Evolutionary conservation across 2,113 vertebrate genomes (phyloP).

Genomic region (Acrocephalus arundinaceus): DNA sequence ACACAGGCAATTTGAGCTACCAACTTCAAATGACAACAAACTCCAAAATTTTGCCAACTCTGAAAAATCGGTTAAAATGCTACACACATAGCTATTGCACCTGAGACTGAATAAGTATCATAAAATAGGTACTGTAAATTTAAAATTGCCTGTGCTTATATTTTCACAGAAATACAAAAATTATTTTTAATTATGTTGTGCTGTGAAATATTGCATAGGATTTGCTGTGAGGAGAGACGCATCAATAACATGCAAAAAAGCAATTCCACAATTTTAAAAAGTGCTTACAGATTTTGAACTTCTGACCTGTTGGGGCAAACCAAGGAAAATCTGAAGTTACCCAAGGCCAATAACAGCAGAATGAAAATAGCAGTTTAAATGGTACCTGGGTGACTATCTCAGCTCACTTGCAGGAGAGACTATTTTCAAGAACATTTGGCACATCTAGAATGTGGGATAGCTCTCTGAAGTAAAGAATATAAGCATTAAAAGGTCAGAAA

Average conservation of each 20-base stretch:
- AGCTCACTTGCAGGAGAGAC: conserved; percentile 6
- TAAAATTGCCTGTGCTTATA: background rate
- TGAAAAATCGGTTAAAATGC: background rate
- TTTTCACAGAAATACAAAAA: background rate
- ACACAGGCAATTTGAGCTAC: background rate
- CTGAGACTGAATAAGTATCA: background rate
- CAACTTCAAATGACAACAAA: background rate
- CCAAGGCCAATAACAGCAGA: background rate
- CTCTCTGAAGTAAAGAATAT: conserved; percentile 40
- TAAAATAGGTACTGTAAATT: background rate
- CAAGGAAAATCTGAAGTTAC: background rate
- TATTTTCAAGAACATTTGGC: conserved; percentile 62
- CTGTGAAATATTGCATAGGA: background rate
- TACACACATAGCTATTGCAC: background rate
- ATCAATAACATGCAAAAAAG: background rate
- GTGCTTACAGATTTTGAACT: background rate
- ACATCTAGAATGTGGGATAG: background rate
- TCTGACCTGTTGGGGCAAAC: background rate
- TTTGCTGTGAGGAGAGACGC: background rate
- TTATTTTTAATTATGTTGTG: background rate
- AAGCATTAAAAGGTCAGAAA: conserved; percentile 49
- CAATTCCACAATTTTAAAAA: background rate
- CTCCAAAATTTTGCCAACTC: conserved; percentile 2
- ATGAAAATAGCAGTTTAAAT: conserved; percentile 21
- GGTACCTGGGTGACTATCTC: background rate